phyloP scores from a whole-genome alignment of 2,113 vertebrate species.

The Phodopus roborovskii region DNA sequence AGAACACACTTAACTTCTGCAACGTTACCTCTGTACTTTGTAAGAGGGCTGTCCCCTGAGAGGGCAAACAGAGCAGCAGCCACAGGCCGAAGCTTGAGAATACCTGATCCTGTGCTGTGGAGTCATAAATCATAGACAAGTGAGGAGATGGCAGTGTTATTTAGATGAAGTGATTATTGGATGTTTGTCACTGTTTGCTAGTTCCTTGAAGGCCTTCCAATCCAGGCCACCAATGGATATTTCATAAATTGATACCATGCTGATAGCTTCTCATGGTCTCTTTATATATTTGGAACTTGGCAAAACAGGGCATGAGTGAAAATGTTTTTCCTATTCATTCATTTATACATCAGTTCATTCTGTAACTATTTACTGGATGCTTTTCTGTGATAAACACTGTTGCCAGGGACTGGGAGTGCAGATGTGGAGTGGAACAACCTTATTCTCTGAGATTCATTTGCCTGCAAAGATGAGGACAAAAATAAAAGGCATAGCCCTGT shows the following conservation, averaged over 20 bases:
- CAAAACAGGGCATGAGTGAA: neutral
- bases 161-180: neutral
- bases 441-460: neutral
- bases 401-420: neutral
- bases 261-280: neutral
- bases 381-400: neutral
- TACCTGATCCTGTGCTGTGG: constrained; percentile 81
- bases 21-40: constrained; percentile 89
- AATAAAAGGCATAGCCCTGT: neutral
- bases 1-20: fast-evolving
- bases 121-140: constrained; percentile 38
- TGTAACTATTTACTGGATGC: neutral
- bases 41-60: constrained; percentile 86
- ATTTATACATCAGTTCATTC: neutral
- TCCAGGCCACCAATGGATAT: neutral
- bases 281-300: neutral
- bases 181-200: neutral
- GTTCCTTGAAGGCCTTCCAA: neutral
- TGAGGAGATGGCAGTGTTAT: neutral
- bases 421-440: fast-evolving
- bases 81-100: constrained; percentile 82
- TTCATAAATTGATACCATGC: neutral
- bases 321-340: neutral
- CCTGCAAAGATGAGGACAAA: neutral
- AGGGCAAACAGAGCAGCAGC: constrained; percentile 87